Base-by-base conservation (phyloP, 1,140 invertebrate genomes). In the Drosophila eugracilis region DNA sequence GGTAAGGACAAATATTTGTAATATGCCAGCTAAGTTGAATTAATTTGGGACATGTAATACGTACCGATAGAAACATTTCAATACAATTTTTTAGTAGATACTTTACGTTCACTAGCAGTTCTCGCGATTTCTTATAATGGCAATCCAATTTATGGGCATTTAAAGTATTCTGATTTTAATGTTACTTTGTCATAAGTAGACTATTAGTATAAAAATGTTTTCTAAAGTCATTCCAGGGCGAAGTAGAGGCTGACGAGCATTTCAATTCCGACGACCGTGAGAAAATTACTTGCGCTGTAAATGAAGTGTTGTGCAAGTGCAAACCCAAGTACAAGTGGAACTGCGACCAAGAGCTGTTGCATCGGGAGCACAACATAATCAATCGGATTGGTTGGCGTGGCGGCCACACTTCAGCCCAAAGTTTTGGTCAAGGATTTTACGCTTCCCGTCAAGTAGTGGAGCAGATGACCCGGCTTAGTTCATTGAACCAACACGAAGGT, bases 401-500 rank as follows among this genome's bases (percentile, higher is more conserved):
- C 4, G 80, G 79, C 0, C 81, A 90, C n/a, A 86, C 70, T 12
- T 74, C 78, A 0, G 9, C 15, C 0, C 15, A 21, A 1, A 81
- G 71, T 34, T 85, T 84, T 5, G 49, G 39, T 50, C 92, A 94
- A 42, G 93, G 94, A 32, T 97, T 95, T 91, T 97, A 97, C 86
- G 95, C 95, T 6, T 97, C 97, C 17, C 92, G 97, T 21, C 94
- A 96, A 83, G 94, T 94, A 72, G 96, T 97, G 5, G 95, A 98
- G 91, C 94, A 96, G 66, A 92, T 99, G 78, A 94, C 97, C 88
- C 92, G 97, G 26, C 94, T 96, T 91, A 94, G 95, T 73, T 95
- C 95, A 89, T 92, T 99, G 79, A 94, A 95, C 28, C 94, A 94
- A 69, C 97, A 99, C 92, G 92, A 93, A 80, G 97, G 97, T 37